A percentile compares a stretch with the other conserved stretches of the same genome.
phyloP scores from a whole-genome alignment of 2,113 vertebrate species.

The Nansenia antarctica region DNA sequence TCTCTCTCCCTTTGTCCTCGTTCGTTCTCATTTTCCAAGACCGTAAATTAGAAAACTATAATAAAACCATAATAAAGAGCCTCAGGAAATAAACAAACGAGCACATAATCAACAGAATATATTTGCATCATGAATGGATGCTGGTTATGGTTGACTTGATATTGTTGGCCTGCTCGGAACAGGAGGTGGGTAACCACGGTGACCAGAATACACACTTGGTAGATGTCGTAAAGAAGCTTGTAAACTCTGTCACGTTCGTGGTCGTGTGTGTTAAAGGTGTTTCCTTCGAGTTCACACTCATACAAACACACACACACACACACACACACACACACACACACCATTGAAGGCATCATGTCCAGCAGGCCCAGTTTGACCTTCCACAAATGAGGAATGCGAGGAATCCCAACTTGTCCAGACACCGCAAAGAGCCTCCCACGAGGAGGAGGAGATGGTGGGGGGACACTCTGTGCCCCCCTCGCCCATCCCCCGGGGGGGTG shows the following conservation, averaged over 20 bases:
- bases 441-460: too few relatives aligned
- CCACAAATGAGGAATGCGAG: too few relatives aligned
- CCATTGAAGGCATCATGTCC: too few relatives aligned
- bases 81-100: conserved; percentile 44
- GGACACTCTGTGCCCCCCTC: too few relatives aligned
- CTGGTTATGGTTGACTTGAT: conserved; percentile 38
- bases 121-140: conserved; percentile 39
- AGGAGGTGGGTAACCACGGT: background rate
- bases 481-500: too few relatives aligned
- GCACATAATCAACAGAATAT: conserved; percentile 38
- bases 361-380: too few relatives aligned
- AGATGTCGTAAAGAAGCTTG: background rate
- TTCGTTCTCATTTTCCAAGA: conserved; percentile 14
- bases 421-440: too few relatives aligned
- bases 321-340: too few relatives aligned
- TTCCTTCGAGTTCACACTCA: too few relatives aligned
- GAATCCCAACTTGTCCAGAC: too few relatives aligned
- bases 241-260: background rate
- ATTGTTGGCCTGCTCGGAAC: background rate
- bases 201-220: too few relatives aligned
- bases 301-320: too few relatives aligned
- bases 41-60: conserved; percentile 27
- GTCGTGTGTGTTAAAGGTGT: background rate
- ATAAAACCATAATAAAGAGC: conserved; percentile 32
- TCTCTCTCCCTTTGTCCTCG: background rate